phyloP scores from a whole-genome alignment of 2,113 vertebrate genomes.

The Cygnus atratus region DNA sequence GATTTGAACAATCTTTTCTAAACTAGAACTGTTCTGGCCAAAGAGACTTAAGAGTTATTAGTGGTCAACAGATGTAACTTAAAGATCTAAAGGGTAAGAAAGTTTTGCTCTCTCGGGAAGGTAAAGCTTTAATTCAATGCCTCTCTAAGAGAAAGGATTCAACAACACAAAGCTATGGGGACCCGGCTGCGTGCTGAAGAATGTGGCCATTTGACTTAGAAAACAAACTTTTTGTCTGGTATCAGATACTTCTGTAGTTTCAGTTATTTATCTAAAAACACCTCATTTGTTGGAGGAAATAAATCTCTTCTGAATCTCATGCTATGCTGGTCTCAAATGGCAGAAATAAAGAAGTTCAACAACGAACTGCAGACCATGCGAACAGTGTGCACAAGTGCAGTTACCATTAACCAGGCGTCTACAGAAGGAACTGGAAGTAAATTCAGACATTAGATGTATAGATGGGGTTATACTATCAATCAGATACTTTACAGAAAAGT shows the following conservation, averaged over 20 bases:
- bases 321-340: fast-evolving
- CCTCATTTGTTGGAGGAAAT: fast-evolving
- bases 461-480: neutral
- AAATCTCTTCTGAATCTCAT: neutral
- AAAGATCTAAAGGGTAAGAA: neutral
- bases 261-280: neutral
- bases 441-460: neutral
- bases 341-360: neutral
- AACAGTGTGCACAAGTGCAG: fast-evolving
- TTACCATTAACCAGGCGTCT: fast-evolving
- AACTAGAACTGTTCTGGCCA: neutral
- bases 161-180: neutral
- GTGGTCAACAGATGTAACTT: neutral
- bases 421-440: neutral
- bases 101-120: neutral
- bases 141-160: fast-evolving
- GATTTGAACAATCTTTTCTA: neutral
- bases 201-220: neutral
- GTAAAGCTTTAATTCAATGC: neutral
- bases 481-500: fast-evolving
- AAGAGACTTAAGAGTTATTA: neutral
- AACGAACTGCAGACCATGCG: fast-evolving
- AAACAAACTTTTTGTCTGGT: neutral
- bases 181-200: neutral
- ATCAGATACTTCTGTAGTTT: neutral